Conservation (phyloP, 2,113 vertebrate genomes). For the Bagarius yarrelli region DNA sequence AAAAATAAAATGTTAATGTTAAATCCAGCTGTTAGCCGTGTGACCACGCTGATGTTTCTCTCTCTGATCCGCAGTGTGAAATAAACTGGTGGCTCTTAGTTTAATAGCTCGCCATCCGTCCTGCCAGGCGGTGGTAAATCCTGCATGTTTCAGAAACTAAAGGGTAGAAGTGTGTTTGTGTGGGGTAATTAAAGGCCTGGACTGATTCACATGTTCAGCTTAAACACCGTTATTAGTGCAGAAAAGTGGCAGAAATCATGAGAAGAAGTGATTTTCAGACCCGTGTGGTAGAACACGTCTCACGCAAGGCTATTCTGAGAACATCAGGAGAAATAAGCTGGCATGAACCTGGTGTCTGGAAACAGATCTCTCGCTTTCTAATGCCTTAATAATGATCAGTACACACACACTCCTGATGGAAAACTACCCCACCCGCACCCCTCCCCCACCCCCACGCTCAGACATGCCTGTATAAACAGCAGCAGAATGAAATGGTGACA, state of each 20-base stretch:
- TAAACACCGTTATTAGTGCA: conserved; percentile 5
- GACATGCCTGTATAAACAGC: background rate
- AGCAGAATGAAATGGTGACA: background rate
- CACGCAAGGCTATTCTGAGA: background rate
- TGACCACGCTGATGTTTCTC: background rate
- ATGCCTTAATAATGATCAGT: background rate
- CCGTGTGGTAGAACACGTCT: conserved; percentile 19
- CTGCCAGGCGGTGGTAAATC: conserved; percentile 8
- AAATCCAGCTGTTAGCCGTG: background rate
- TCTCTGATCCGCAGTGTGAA: conserved; percentile 3
- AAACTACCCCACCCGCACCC: background rate
- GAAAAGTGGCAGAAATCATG: conserved; percentile 27
- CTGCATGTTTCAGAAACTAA: conserved; percentile 36
- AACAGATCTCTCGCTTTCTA: background rate
- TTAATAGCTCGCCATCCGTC: background rate
- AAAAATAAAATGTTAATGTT: background rate
- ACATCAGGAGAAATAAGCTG: background rate
- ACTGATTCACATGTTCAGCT: conserved; percentile 35
- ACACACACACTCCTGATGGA: background rate
- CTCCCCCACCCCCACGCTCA: background rate
- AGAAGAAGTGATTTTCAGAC: background rate
- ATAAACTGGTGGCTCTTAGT: background rate
- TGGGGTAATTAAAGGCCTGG: conserved; percentile 53
- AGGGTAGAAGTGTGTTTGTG: conserved; percentile 55
- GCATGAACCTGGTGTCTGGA: background rate